Conservation (phyloP, 1,140 invertebrate species). For the Drosophila elegans region DNA sequence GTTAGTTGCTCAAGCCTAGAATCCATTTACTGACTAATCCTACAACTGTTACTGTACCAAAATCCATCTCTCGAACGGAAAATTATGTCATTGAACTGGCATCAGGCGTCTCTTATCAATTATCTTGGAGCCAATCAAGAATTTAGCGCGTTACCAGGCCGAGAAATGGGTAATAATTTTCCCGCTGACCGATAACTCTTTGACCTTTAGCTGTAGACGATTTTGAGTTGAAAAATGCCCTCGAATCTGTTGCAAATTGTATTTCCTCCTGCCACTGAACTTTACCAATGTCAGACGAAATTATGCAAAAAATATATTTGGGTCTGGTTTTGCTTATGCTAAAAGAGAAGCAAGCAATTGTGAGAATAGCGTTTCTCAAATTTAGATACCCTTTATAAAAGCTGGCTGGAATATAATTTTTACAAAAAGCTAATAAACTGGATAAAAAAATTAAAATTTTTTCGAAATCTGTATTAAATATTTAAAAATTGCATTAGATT, state of each 20-base stretch:
- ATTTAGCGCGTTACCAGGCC: conserved; percentile 50
- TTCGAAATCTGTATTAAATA: too few relatives aligned
- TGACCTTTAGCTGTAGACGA: conserved; percentile 23
- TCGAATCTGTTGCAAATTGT: conserved; percentile 1
- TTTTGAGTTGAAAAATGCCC: neutral
- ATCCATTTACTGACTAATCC: conserved; percentile 17
- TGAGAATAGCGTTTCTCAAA: neutral
- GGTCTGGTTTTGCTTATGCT: conserved; percentile 33
- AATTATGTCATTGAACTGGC: conserved; percentile 68
- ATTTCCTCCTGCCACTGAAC: conserved; percentile 47
- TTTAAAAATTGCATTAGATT: too few relatives aligned
- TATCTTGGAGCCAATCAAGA: conserved; percentile 29
- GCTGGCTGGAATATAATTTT: neutral
- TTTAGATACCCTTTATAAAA: neutral
- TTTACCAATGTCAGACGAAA: conserved; percentile 45
- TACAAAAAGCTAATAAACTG: too few relatives aligned
- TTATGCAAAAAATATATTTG: conserved; percentile 38
- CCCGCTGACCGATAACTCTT: conserved; percentile 31
- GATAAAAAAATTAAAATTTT: too few relatives aligned
- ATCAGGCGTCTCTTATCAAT: conserved; percentile 51
- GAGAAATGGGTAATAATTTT: conserved; percentile 9
- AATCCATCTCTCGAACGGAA: conserved; percentile 3
- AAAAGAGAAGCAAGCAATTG: neutral
- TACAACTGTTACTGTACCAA: conserved; percentile 7
- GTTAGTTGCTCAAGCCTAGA: conserved; percentile 1